Percentiles rank a stretch among this genome's conserved stretches.
These are phyloP conservation scores for Dryobates pubescens DNA, from an alignment of 2,797 vertebrate genomes.

Conservation along the genomic window DNA sequence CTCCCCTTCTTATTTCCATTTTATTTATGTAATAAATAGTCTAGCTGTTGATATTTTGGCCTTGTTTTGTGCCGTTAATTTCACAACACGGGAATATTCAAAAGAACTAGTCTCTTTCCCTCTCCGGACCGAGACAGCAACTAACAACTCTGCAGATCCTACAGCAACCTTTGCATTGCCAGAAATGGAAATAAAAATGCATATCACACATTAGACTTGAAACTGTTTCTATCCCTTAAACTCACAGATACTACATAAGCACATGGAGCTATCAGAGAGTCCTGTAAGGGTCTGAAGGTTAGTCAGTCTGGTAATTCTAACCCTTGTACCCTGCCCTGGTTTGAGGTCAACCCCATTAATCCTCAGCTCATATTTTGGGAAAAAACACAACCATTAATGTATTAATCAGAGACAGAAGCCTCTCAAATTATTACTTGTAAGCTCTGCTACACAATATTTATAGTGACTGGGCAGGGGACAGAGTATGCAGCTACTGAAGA, in stretches of 20 bases:
- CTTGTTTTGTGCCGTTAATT: too few species aligned
- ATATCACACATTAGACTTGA: neutral
- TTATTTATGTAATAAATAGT: too few species aligned
- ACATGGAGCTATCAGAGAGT: neutral
- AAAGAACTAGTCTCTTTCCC: too few species aligned
- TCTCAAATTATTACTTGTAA: neutral
- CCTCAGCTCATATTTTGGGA: neutral
- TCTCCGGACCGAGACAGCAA: too few species aligned
- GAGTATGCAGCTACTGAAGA: neutral
- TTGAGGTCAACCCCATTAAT: neutral
- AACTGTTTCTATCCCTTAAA: neutral
- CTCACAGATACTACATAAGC: neutral
- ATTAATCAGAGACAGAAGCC: constrained; percentile 5
- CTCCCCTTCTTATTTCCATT: too few species aligned
- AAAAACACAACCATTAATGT: neutral
- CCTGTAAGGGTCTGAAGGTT: neutral
- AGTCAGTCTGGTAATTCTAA: neutral
- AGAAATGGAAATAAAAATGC: neutral
- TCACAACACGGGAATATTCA: too few species aligned
- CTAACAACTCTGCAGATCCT: neutral
- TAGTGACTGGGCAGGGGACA: neutral
- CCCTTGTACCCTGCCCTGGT: neutral
- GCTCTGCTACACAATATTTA: neutral
- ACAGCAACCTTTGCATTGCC: neutral
- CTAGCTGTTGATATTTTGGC: too few species aligned